Percentiles rank a stretch among this genome's conserved stretches.
These are phyloP conservation scores for Nemotelus pantherinus DNA, from an alignment of 2,888 invertebrate species.

Conservation along the genomic window DNA sequence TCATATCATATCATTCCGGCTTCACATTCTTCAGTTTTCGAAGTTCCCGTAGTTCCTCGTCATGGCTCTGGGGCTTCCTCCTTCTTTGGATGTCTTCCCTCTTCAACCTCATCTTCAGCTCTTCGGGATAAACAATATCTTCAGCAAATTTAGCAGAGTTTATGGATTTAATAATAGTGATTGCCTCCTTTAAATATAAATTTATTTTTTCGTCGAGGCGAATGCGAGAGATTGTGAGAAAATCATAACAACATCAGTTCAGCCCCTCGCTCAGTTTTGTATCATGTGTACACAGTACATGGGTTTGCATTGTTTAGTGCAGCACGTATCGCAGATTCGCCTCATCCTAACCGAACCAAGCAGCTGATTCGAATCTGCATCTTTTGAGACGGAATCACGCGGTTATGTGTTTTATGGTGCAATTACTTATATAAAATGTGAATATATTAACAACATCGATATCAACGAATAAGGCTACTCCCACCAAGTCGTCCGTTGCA, in stretches of 20 bases:
- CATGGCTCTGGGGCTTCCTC: conserved; percentile 48
- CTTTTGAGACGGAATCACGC: conserved; percentile 48
- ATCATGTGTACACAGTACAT: conserved; percentile 14
- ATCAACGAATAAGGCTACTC: conserved; percentile 44
- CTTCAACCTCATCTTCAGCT: conserved; percentile 31
- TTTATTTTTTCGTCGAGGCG: conserved; percentile 48
- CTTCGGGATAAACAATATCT: conserved; percentile 47
- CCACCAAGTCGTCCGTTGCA: conserved; percentile 42
- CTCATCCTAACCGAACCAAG: background rate
- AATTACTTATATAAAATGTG: conserved; percentile 50
- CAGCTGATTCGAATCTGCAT: conserved; percentile 34
- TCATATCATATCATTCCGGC: background rate
- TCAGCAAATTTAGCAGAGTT: conserved; percentile 50
- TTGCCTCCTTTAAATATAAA: conserved; percentile 51
- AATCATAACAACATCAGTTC: conserved; percentile 49
- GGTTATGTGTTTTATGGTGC: conserved; percentile 51
- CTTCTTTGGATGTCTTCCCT: conserved; percentile 44
- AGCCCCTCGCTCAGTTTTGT: conserved; percentile 31
- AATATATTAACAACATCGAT: conserved; percentile 47
- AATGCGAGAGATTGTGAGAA: conserved; percentile 49
- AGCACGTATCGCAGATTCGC: conserved; percentile 23
- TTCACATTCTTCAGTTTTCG: conserved; percentile 17
- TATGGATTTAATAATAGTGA: conserved; percentile 51
- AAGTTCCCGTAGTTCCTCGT: conserved; percentile 20
- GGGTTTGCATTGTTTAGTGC: conserved; percentile 15